A percentile compares a stretch with the other conserved stretches of the same genome.
These are phyloP conservation scores for Idaea biselata DNA, from an alignment of 2,888 invertebrate species.

Conservation along the genomic window DNA sequence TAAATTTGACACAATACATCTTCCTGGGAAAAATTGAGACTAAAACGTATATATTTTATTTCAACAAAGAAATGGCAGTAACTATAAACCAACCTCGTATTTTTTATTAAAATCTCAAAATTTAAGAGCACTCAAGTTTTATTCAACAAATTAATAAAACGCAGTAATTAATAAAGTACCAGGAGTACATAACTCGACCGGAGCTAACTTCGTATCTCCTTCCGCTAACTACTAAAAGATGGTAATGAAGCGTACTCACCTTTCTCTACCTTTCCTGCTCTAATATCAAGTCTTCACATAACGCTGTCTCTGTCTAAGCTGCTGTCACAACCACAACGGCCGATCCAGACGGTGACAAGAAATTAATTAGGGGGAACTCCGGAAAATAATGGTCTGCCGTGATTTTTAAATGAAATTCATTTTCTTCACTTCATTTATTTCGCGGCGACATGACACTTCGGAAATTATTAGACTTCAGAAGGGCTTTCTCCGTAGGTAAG, in stretches of 20 bases:
- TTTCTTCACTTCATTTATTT: constrained; percentile 79
- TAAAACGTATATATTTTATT: too few relatives aligned
- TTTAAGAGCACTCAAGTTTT: constrained; percentile 36
- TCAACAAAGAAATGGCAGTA: too few relatives aligned
- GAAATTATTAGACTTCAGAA: constrained; percentile 74
- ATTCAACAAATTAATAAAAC: constrained; percentile 9
- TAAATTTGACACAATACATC: too few relatives aligned
- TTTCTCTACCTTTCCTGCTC: constrained; percentile 51
- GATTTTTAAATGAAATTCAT: constrained; percentile 80
- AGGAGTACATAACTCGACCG: constrained; percentile 63
- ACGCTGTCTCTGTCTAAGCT: constrained; percentile 45
- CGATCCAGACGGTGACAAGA: constrained; percentile 77
- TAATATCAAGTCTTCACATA: constrained; percentile 21
- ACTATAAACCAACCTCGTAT: too few relatives aligned
- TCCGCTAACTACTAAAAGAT: constrained; percentile 75
- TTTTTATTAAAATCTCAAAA: too few relatives aligned
- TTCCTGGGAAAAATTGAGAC: too few relatives aligned
- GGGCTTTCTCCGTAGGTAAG: constrained; percentile 58
- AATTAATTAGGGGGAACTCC: constrained; percentile 78
- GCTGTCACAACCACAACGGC: constrained; percentile 73
- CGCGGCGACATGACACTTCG: constrained; percentile 75
- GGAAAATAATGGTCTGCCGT: constrained; percentile 77
- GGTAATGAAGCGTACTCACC: constrained; percentile 75
- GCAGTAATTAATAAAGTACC: constrained; percentile 68
- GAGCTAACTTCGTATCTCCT: constrained; percentile 70